Conservation (phyloP, 2,113 vertebrate genomes). For the Hirundichthys speculiger region DNA sequence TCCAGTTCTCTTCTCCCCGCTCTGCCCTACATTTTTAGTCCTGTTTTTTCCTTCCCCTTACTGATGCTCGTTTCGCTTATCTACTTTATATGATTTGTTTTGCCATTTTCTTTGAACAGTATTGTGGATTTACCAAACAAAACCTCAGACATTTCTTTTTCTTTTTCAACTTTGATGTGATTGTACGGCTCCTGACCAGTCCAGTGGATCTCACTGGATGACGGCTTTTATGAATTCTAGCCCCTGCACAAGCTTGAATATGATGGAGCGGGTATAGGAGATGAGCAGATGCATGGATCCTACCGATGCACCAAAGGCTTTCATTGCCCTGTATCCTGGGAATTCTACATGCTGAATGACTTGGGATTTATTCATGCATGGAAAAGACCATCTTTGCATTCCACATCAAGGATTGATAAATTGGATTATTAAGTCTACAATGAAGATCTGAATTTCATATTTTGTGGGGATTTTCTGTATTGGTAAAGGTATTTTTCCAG, state of each 20-base stretch:
- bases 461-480: slow-evolving; percentile 41
- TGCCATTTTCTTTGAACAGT: slow-evolving; percentile 27
- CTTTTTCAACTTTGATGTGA: slow-evolving; percentile 16
- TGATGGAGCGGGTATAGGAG: no score
- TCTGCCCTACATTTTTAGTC: slow-evolving; percentile 69
- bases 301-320: neutral
- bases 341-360: slow-evolving; percentile 10
- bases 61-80: slow-evolving; percentile 36
- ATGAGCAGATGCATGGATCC: no score
- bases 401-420: slow-evolving; percentile 52
- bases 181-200: slow-evolving; percentile 2
- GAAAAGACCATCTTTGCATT: slow-evolving; percentile 35
- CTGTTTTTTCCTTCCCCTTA: slow-evolving; percentile 33
- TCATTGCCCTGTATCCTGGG: slow-evolving; percentile 36
- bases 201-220: no score
- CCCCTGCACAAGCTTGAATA: no score
- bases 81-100: slow-evolving; percentile 29
- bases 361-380: slow-evolving; percentile 31
- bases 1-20: slow-evolving; percentile 62
- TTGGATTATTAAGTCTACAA: slow-evolving; percentile 24
- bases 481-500: neutral
- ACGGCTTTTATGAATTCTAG: no score
- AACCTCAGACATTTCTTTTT: slow-evolving; percentile 16
- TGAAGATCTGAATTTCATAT: slow-evolving; percentile 34
- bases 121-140: slow-evolving; percentile 46